A percentile compares a stretch with the other conserved stretches of the same genome.
These are phyloP conservation scores for Drosophila falleni DNA, from an alignment of 2,888 invertebrate genomes.

Conservation along the genomic window DNA sequence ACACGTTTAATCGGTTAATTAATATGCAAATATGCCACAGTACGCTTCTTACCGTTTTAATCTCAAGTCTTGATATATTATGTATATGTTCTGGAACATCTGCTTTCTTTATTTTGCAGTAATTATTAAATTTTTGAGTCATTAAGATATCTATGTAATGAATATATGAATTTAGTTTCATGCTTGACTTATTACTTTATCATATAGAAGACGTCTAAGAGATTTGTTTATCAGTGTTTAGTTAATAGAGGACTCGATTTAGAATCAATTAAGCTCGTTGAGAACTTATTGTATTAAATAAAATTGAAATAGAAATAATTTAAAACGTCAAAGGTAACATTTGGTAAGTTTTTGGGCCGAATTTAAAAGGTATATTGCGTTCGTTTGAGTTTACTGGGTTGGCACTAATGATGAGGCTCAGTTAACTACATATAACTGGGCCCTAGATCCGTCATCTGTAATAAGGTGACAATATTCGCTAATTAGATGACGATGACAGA, in stretches of 20 bases:
- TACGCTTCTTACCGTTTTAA: not conserved
- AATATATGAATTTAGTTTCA: not conserved
- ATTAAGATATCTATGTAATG: not conserved
- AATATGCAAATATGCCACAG: not conserved
- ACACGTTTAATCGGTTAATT: not conserved
- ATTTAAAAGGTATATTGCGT: not conserved
- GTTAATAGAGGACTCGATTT: not conserved
- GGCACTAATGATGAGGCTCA: slow-evolving; percentile 67
- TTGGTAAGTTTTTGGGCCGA: not conserved
- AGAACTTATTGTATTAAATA: not conserved
- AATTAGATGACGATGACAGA: slow-evolving; percentile 50
- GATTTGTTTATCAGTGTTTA: not conserved
- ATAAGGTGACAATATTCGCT: slow-evolving; percentile 28
- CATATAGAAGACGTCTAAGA: not conserved
- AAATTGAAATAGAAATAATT: not conserved
- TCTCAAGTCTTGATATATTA: too few relatives aligned
- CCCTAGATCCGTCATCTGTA: not conserved
- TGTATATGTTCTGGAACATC: not conserved
- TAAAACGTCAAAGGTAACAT: slow-evolving; percentile 1
- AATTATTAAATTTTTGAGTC: too few relatives aligned
- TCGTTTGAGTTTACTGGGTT: slow-evolving; percentile 47
- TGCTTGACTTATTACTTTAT: too few relatives aligned
- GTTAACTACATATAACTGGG: slow-evolving; percentile 13
- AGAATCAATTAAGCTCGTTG: not conserved
- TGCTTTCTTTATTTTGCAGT: not conserved